A percentile compares a stretch with the other conserved stretches of the same genome.
These are phyloP conservation scores for Drosophila mojavensis DNA, from an alignment of 1,140 invertebrate species.

Conservation along the genomic window DNA sequence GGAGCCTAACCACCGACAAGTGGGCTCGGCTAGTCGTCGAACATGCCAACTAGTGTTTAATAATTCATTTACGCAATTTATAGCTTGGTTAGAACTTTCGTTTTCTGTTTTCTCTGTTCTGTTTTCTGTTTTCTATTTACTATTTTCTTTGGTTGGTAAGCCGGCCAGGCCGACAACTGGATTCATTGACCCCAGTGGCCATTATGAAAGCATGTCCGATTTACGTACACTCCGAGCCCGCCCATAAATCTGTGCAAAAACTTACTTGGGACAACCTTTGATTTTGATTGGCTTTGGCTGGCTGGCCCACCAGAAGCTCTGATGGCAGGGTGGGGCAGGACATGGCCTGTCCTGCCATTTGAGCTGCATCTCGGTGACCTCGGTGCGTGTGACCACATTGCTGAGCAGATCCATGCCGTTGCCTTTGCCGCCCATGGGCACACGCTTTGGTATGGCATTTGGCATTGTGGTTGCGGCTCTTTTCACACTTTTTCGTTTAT, in stretches of 20 bases:
- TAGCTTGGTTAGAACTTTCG: constrained; percentile 59
- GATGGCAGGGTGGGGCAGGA: constrained; percentile 75
- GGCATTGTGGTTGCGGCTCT: constrained; percentile 55
- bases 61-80: constrained; percentile 81
- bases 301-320: constrained; percentile 79
- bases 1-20: background rate
- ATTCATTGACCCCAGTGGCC: constrained; percentile 62
- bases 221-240: background rate
- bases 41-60: constrained; percentile 50
- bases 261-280: constrained; percentile 78
- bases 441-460: constrained; percentile 67
- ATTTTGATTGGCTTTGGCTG: constrained; percentile 80
- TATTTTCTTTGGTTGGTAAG: background rate
- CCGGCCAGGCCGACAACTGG: constrained; percentile 14
- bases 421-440: constrained; percentile 37
- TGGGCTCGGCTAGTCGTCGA: constrained; percentile 2
- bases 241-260: constrained; percentile 43
- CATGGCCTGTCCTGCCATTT: constrained; percentile 75
- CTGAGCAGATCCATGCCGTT: constrained; percentile 62
- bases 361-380: constrained; percentile 76
- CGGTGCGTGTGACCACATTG: constrained; percentile 60
- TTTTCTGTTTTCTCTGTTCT: constrained; percentile 34
- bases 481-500: constrained; percentile 44
- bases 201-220: background rate
- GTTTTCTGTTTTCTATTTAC: background rate